A percentile compares a stretch with the other conserved stretches of the same genome.
These are phyloP conservation scores for Chionodraco myersi DNA, from an alignment of 2,113 vertebrate genomes.

Conservation along the genomic window DNA sequence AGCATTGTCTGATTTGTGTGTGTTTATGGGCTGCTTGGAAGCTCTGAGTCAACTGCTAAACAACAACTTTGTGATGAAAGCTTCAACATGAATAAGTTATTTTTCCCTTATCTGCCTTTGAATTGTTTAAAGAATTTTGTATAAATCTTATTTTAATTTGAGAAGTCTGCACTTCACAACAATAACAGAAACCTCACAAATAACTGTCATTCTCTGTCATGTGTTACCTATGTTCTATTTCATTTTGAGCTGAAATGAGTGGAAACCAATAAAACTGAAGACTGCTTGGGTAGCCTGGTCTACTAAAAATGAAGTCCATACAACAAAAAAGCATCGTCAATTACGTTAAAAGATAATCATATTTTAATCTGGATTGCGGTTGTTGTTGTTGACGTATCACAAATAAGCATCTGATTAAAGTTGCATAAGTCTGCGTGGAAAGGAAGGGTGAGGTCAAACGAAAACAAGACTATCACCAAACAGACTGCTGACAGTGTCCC, in stretches of 20 bases:
- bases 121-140: constrained; percentile 34
- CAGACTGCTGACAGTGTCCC: too few relatives aligned
- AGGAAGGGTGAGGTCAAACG: too few relatives aligned
- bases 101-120: constrained; percentile 27
- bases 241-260: constrained; percentile 7
- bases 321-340: too few relatives aligned
- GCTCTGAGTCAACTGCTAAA: constrained; percentile 18
- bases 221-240: background rate
- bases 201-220: constrained; percentile 4
- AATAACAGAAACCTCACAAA: constrained; percentile 31
- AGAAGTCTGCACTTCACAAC: constrained; percentile 30
- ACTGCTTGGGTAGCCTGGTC: too few relatives aligned
- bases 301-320: too few relatives aligned
- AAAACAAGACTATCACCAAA: too few relatives aligned
- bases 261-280: background rate
- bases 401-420: too few relatives aligned
- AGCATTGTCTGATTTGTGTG: background rate
- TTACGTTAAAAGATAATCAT: too few relatives aligned
- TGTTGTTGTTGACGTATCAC: too few relatives aligned
- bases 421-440: too few relatives aligned
- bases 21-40: background rate
- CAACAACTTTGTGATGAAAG: constrained; percentile 1
- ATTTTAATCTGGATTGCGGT: too few relatives aligned
- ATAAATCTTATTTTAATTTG: constrained; percentile 26
- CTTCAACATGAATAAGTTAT: constrained; percentile 13